Evolutionary conservation across 2,113 vertebrate genomes (phyloP), one percentile per base, ranked within the genome.

Genomic region (Corydoras maculifer): DNA sequence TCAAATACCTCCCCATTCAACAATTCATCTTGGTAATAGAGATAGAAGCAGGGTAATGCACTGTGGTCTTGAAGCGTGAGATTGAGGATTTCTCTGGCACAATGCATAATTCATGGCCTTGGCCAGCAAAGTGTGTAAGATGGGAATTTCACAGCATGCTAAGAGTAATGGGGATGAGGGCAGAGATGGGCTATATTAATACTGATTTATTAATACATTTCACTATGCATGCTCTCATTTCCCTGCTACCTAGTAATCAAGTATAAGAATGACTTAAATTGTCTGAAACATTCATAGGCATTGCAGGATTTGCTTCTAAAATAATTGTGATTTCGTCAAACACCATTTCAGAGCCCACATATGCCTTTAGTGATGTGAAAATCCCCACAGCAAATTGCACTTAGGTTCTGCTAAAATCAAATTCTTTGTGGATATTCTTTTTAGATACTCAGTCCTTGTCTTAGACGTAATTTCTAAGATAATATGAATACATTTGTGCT

Each of bases 91-190:
- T 98, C 93, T 98, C 94, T 93, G 94, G 93, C 92, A 92, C 92
- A 90, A 98, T 99, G 94, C 94, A 99, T 99, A 96, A 98, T 99
- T 98, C 95, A 99, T 98, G 91, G 91, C 87, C 92, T 93, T 88
- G 86, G 90, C 91, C 95, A 94, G 94, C 94, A 96, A 94, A 97
- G 92, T 98, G 93, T 94, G 92, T 95, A 97, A 98, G 95, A 98
- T 98, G 95, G 95, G 91, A 97, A 97, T 98, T 97, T 96, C 96
- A 96, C 93, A 98, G 93, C 84, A 83, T 93, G 92, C 94, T 93
- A 91, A 91, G 92, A 96, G 93, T 92, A 92, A 91, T 84, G 86
- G 90, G 93, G 88, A 81, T 76, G 77, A 87, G 86, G 78, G 90
- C 89, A 90, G 90, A 88, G 90, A 88, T 86, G 88, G 68, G 51